phyloP scores from a whole-genome alignment of 2,888 invertebrate species.

The Druceiella hillmani region DNA sequence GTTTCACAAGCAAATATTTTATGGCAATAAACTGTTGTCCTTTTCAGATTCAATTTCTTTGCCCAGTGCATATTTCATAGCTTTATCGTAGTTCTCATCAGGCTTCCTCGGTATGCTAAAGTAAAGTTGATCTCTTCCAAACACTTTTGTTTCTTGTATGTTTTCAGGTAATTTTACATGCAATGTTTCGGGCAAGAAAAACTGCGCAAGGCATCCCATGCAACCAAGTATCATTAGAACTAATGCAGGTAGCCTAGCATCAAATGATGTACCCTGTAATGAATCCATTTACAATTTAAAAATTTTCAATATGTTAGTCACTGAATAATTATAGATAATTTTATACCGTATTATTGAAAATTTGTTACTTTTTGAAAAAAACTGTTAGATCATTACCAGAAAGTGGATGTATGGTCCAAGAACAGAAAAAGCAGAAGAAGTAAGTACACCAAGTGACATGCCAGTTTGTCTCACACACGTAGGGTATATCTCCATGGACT shows the following conservation, averaged over 20 bases:
- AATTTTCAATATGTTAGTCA: no score
- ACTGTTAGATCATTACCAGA: no score
- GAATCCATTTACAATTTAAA: no score
- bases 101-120: conserved; percentile 24
- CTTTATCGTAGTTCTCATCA: no score
- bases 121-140: conserved; percentile 40
- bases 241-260: conserved; percentile 25
- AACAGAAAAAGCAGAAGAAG: conserved; percentile 43
- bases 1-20: no score
- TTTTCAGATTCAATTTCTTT: no score
- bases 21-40: no score
- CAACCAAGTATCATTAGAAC: conserved; percentile 32
- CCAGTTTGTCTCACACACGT: conserved; percentile 56
- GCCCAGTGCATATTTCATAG: no score
- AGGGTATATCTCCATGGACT: conserved; percentile 54
- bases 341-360: no score
- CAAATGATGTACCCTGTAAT: conserved; percentile 25
- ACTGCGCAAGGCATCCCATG: conserved; percentile 36
- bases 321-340: no score
- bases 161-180: conserved; percentile 52
- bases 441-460: conserved; percentile 43
- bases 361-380: no score
- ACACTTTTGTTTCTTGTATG: conserved; percentile 45
- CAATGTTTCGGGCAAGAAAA: conserved; percentile 52
- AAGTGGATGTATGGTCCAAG: conserved; percentile 50